Evolutionary conservation across 2,113 vertebrate genomes (phyloP), one percentile per base, ranked within the genome.

Genomic region (Ia io): DNA sequence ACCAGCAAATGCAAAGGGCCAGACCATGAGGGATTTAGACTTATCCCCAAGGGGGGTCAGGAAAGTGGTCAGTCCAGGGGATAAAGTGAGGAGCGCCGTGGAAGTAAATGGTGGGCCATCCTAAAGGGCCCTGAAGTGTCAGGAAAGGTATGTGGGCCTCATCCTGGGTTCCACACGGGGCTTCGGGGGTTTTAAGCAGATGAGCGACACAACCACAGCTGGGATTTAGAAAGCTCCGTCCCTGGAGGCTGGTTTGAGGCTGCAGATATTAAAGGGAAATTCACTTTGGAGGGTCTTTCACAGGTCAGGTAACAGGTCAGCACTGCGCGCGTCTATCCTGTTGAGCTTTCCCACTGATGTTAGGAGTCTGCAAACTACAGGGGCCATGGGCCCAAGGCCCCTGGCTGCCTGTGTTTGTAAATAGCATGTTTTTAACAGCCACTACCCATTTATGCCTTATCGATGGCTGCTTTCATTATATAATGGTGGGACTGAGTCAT

Each of bases 381-480:
- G 5, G 37, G 10, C 67, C 3, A 0, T 12, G 70, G 22, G 3
- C 30, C 84, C 28, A 20, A 92, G 23, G n/a, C 70, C 84, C 40
- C 76, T 78, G 90, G 40, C 61, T 85, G 70, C 69, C 67, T 59
- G 28, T 11, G 70, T 94, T 88, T 94, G 77, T 95, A 78, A 96
- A 97, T 76, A 96, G 32, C 93, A 74, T 87, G 59, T 56, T 85
- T 90, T 91, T 40, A 90, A 89, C 83, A 70, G 47, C 89, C 12
- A 0, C 25, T 11, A 0, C 28, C n/a, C 49, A 65, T 6, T 79
- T 44, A 9, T 61, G 3, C 9, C 1, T 14, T 37, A 1, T 10
- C 53, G 22, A 8, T 6, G 16, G 10, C 35, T 35, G 44, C 40
- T 84, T 61, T 73, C 30, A 5, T 22, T 9, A 10, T 59, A 0